Evolutionary conservation across 2,113 vertebrate species (phyloP).

Genomic region (Apteryx owenii): DNA sequence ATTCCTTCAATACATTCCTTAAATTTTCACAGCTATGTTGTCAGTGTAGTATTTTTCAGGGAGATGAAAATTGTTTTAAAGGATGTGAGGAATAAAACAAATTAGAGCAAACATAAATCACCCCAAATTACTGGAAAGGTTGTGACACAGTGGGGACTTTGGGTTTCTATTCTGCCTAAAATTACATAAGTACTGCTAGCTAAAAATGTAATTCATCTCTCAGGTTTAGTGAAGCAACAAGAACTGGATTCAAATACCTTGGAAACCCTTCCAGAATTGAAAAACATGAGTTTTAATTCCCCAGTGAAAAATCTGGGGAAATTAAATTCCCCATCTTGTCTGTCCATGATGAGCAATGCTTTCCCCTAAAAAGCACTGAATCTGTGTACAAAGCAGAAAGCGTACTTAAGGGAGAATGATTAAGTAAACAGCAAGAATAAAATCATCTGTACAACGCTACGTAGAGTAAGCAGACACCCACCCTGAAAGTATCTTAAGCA

Average conservation of each 20-base stretch:
- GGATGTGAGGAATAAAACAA: background rate
- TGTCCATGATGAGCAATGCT: background rate
- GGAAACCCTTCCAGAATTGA: too few species aligned
- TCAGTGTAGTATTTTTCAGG: background rate
- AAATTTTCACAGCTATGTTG: background rate
- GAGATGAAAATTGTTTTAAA: background rate
- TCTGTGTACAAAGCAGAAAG: background rate
- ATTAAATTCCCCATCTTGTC: background rate
- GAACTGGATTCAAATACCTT: too few species aligned
- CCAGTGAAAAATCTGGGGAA: background rate
- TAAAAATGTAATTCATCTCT: background rate
- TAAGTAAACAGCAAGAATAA: background rate
- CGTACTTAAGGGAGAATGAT: background rate
- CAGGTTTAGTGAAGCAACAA: too few species aligned
- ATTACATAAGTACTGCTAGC: background rate
- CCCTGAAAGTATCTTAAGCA: background rate
- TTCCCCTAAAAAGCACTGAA: background rate
- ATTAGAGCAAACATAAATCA: background rate
- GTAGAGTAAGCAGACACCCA: background rate
- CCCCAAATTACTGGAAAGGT: background rate
- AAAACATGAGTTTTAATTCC: background rate
- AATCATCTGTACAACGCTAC: background rate
- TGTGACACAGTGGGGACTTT: background rate
- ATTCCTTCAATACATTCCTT: background rate
- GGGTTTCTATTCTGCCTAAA: background rate